phyloP scores from a whole-genome alignment of 2,888 invertebrate species.

The Conistra vaccinii region DNA sequence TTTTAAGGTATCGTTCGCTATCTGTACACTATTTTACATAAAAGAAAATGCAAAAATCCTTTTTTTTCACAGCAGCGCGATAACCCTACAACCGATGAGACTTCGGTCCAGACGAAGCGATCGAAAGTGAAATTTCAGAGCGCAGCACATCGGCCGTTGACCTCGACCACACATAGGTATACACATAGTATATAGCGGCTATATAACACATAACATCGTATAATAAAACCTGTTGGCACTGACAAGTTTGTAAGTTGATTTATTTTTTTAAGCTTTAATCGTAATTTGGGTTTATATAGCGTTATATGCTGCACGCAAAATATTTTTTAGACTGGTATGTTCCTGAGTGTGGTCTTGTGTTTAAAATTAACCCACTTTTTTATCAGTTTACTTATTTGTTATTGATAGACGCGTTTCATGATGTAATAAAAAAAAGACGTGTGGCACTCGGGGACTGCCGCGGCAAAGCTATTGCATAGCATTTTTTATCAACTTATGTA shows the following conservation, averaged over 20 bases:
- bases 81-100: conserved; percentile 53
- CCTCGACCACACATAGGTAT: conserved; percentile 55
- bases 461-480: too few relatives aligned
- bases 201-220: conserved; percentile 44
- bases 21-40: not conserved
- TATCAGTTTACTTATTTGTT: too few relatives aligned
- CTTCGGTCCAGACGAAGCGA: conserved; percentile 58
- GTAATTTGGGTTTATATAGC: conserved; percentile 43
- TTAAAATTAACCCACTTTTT: not conserved
- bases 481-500: too few relatives aligned
- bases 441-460: too few relatives aligned
- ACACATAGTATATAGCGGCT: conserved; percentile 29
- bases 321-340: not conserved
- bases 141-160: conserved; percentile 67
- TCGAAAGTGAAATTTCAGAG: conserved; percentile 75
- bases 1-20: not conserved
- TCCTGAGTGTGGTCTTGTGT: too few relatives aligned
- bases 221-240: conserved; percentile 42
- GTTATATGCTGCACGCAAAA: not conserved
- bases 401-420: not conserved
- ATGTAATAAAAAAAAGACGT: too few relatives aligned
- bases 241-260: conserved; percentile 26
- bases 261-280: conserved; percentile 11
- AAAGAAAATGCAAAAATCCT: not conserved
- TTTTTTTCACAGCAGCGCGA: not conserved